Base-by-base conservation (phyloP, 2,888 invertebrate species). In the Synergus gifuensis region DNA sequence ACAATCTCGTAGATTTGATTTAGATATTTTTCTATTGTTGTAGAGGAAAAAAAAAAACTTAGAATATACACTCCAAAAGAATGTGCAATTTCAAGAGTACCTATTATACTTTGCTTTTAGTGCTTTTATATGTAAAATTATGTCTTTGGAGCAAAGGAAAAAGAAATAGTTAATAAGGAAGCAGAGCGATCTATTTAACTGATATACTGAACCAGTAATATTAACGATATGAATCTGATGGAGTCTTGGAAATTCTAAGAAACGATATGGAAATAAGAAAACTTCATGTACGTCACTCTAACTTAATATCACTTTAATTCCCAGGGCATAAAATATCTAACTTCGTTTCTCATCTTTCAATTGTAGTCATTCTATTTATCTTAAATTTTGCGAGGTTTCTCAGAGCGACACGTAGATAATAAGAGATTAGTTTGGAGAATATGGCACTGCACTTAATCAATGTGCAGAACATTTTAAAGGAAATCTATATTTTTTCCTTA, bases 141-240 rank as follows among this genome's bases (percentile, higher is more conserved):
- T 69, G 16, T n/a, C 54, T 36, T 73, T 54, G 36, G 28, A 36
- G 54, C 36, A 36, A 36, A 36, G 54, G 73, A 73, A 73, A 69
- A 36, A 73, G 49, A 69, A 69, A 36, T 54, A 49, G 49, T 49
- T 36, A 54, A 73, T 36, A 49, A 73, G 46, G 36, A 49, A 73
- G 54, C 49, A 36, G 16, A 73, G 49, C 46, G 54, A 73, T 54
- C 73, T 49, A 73, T 73, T 73, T 40, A 73, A 36, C 36, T 54
- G 54, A 73, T 73, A 73, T 73, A 40, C 73, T 8, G 16, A 22
- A 28, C 28, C 54, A 49, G n/a, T n/a, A 54, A 73, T 54, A 54
- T 54, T 54, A 54, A 54, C n/a, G 49, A 73, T 73, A 73, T n/a
- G 49, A 73, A 73, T 73, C 36, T 73, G 49, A 9, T 28, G 8